Base-by-base conservation (phyloP, 2,797 vertebrate genomes). In the Varecia variegata region DNA sequence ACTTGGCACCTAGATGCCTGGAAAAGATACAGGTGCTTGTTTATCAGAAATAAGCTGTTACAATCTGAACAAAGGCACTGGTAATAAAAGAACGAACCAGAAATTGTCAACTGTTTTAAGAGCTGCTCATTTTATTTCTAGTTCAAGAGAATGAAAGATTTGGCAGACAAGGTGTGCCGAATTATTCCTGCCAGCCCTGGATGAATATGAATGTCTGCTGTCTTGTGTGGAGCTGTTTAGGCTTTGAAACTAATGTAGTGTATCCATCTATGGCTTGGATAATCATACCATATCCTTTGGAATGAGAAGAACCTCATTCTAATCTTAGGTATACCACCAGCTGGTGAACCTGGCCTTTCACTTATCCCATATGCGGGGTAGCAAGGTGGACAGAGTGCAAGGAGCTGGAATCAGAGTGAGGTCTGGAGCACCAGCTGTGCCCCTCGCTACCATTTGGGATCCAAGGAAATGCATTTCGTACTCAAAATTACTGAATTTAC, bases 21-120 rank as follows among this genome's bases (percentile, higher is more conserved):
- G 32, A 77, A 93, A 70, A 23, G 13, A 56, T 40, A 60, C 3
- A 30, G 43, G 38, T 13, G 47, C 47, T 85, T 93, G 67, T 68
- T 88, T 76, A 79, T 90, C 76, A 85, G 43, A 96, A 77, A 73
- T 65, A 92, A 88, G 25, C 17, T 56, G 11, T 80, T 87, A 84
- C 14, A 56, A 54, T 88, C 91, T 91, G 30, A 35, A 68, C 14
- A 73, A 79, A 95, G 50, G 1, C 23, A 73, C 3, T 35, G 54
- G 27, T 65, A 81, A 38, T 35, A 65, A 83, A 83, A 90, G 14
- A 93, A 90, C 32, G 60, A 90, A 35, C 30, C 71, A 83, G 40
- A 77, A 84, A 79, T 71, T 67, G 40, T 80, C 45, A 71, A 56
- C n/a, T 25, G 79, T 93, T 84, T 95, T 58, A 88, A 77, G 74